These are phyloP conservation scores for Scomber scombrus DNA, from an alignment of 2,113 vertebrate species.

Conservation along the genomic window DNA sequence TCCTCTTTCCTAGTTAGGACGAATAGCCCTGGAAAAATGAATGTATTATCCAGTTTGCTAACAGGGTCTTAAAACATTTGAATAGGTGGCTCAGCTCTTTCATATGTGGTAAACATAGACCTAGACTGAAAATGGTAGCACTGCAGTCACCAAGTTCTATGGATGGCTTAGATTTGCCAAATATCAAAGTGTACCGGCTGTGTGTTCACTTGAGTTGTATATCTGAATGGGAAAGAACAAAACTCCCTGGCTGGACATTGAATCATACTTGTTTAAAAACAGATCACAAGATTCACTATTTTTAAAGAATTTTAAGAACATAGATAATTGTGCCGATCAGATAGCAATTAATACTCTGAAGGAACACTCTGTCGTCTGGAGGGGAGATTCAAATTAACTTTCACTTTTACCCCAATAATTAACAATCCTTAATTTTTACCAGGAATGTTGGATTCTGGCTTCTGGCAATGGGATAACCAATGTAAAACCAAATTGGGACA, in stretches of 20 bases:
- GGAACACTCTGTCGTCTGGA: too few species aligned
- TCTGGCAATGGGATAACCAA: neutral
- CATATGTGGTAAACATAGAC: too few species aligned
- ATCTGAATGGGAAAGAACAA: neutral
- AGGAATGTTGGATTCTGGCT: too few species aligned
- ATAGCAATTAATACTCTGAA: neutral
- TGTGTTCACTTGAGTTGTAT: neutral
- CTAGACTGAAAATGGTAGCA: too few species aligned
- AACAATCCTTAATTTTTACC: too few species aligned
- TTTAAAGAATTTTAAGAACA: neutral
- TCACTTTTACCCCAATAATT: too few species aligned
- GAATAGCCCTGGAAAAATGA: neutral
- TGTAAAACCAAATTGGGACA: neutral
- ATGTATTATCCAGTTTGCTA: neutral
- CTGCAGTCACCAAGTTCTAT: too few species aligned
- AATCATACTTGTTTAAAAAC: neutral
- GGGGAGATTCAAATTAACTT: too few species aligned
- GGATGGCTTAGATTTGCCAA: too few species aligned
- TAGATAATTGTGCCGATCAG: neutral
- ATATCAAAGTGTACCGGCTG: neutral
- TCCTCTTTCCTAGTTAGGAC: neutral
- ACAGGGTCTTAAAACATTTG: too few species aligned
- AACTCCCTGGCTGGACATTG: neutral
- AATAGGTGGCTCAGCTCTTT: too few species aligned
- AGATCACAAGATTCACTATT: neutral